Evolutionary conservation across 1,140 invertebrate genomes (phyloP), one percentile per base, ranked within the genome.

Genomic region (Proctacanthus coquilletti): DNA sequence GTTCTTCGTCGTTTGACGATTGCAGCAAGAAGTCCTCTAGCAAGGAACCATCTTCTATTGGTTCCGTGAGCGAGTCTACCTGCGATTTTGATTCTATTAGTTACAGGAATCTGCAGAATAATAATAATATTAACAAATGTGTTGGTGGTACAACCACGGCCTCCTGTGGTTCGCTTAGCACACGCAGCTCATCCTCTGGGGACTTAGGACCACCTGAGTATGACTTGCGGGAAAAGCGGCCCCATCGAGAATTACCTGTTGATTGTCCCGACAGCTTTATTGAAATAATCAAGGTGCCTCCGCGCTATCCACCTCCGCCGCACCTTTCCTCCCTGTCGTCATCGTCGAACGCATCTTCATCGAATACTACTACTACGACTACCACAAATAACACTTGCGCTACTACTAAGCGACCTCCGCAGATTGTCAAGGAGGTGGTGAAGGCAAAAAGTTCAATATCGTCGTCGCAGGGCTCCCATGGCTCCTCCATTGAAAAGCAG

Each of bases 211-310:
- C 50, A 25, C 48, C 50, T 9, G 52, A 44, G 19, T 66, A 68
- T 46, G 61, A 64, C 13, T 49, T 61, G 1, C 61, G 61, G 38
- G 60, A 62, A 42, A 43, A 62, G 39, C 56, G 58, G 4, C 35
- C 21, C 11, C 74, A 73, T 38, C 66, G 77, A 38, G 78, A 82
- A 49, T 68, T 80, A 45, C 76, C 79, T 6, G 78, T 82, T 17
- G 79, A 82, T 50, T 78, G 80, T 40, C 79, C 79, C 2, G 71
- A 79, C 31, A 75, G 75, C 47, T 80, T 80, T 50, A 68, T 80
- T n/a, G 77, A 75, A 46, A 72, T 76, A 15, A 67, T 74, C 45
- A 80, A 80, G 64, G 68, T 71, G 14, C 72, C 79, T 17, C 77
- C 79, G n/a, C 75, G 78, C 43, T 80, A 79, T 57, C 77, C 77